A percentile compares a stretch with the other conserved stretches of the same genome.
Conservation (phyloP, 2,797 vertebrate genomes). For the Sebastes taczanowskii region DNA sequence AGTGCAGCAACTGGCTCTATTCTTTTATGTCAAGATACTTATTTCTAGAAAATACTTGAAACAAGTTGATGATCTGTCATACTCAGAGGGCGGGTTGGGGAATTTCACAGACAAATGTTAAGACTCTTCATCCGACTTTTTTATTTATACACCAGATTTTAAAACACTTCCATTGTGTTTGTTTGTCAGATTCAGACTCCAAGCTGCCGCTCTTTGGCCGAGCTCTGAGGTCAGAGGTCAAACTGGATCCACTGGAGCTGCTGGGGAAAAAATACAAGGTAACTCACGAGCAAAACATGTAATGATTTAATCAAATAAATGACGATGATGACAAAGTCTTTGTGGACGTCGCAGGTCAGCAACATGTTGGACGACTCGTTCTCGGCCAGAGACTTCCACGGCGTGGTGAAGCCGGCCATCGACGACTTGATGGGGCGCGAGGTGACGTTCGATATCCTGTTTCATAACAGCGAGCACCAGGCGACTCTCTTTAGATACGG, state of each 20-base stretch:
- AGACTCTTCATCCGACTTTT: no score
- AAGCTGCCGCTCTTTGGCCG: conserved; percentile 80
- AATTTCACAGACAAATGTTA: no score
- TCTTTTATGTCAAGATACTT: background rate
- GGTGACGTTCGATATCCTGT: conserved; percentile 84
- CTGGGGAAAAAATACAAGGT: conserved; percentile 81
- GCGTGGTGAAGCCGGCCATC: conserved; percentile 78
- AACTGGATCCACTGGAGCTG: conserved; percentile 80
- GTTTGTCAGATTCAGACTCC: conserved; percentile 76
- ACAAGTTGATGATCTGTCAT: no score
- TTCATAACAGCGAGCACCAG: conserved; percentile 87
- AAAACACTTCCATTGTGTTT: background rate
- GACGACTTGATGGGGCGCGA: conserved; percentile 77
- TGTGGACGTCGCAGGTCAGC: conserved; percentile 55
- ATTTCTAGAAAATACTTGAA: background rate
- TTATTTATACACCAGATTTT: background rate
- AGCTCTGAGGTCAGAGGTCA: conserved; percentile 79
- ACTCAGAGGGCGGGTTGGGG: no score
- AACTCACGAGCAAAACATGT: background rate
- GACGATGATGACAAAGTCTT: background rate
- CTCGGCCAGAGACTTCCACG: conserved; percentile 77
- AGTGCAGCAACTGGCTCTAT: no score
- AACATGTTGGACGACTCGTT: conserved; percentile 80
- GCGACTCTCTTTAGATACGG: conserved; percentile 82
- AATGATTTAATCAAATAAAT: background rate